Evolutionary conservation across 2,113 vertebrate species (phyloP), one percentile per base, ranked within the genome.

Genomic region (Drymodes brunneopygia): DNA sequence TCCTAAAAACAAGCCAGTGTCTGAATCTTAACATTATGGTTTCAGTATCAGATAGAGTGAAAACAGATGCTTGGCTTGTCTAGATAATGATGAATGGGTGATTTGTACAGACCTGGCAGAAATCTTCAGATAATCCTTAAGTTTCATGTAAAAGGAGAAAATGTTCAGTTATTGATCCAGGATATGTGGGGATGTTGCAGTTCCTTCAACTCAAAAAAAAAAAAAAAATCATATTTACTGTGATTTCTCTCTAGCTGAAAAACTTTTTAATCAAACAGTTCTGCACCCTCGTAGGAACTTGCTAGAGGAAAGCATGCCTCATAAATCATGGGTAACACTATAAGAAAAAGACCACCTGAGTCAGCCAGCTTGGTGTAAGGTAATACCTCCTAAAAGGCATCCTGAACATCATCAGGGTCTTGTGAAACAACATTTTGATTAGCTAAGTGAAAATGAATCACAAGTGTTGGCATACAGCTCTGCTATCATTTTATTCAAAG

Each of bases 361-460:
- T 77, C 81, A 97, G 93, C 69, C 97, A 97, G 93, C 67, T 60
- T 87, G 88, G 67, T 94, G 85, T 81, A 97, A 96, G 92, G 94
- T 87, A 83, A 87, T 90, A 81, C 69, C 86, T 97, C 75, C 90
- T 96, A 77, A 92, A 94, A 96, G 78, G 82, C 84, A 92, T 96
- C 92, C 94, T 96, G 91, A 97, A 95, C 78, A 95, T 82, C 92
- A 94, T 96, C 92, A 94, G 92, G 90, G 86, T 94, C 92, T 97
- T 97, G 91, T 95, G 95, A 97, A 97, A 97, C 93, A 97, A 96
- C 88, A 97, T 96, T 97, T 97, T 98, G 93, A 98, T 98, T 95
- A 97, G 95, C 89, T 97, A 97, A 98, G 91, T 96, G 94, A 97
- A 98, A 92, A 97, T 96, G 88, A 98, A 97, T 97, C 95, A 97